Percentiles rank a stretch among this genome's conserved stretches.
Conservation (phyloP, 2,113 vertebrate species). For the Lampris megalopsis region DNA sequence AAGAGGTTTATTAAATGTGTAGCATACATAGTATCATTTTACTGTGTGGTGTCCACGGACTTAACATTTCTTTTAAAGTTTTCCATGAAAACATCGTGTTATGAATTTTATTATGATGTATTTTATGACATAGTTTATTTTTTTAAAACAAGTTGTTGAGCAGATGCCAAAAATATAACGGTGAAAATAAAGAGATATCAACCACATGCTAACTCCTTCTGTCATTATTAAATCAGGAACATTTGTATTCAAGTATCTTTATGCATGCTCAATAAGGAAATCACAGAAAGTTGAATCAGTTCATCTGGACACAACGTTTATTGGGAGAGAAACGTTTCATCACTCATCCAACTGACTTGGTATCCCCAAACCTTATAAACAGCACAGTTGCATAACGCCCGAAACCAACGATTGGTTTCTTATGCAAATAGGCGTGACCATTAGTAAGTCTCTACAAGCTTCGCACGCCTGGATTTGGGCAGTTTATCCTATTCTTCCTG, state of each 20-base stretch:
- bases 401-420: no score
- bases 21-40: conserved; percentile 62
- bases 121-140: conserved; percentile 97
- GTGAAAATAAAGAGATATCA: conserved; percentile 63
- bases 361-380: no score
- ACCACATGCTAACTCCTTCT: conserved; percentile 1
- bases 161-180: conserved; percentile 71
- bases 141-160: conserved; percentile 86
- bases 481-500: no score
- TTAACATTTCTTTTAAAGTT: conserved; percentile 73
- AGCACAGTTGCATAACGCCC: no score
- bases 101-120: conserved; percentile 92
- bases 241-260: not conserved
- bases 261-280: no score
- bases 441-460: no score
- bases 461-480: no score
- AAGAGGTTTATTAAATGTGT: conserved; percentile 64
- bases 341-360: no score
- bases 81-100: conserved; percentile 90
- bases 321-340: no score
- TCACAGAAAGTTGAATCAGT: no score
- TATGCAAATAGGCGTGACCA: no score
- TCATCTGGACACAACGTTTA: no score
- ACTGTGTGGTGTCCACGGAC: conserved; percentile 62
- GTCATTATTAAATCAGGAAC: conserved; percentile 17